phyloP scores from a whole-genome alignment of 2,888 invertebrate species.

The Proisotoma minuta region DNA sequence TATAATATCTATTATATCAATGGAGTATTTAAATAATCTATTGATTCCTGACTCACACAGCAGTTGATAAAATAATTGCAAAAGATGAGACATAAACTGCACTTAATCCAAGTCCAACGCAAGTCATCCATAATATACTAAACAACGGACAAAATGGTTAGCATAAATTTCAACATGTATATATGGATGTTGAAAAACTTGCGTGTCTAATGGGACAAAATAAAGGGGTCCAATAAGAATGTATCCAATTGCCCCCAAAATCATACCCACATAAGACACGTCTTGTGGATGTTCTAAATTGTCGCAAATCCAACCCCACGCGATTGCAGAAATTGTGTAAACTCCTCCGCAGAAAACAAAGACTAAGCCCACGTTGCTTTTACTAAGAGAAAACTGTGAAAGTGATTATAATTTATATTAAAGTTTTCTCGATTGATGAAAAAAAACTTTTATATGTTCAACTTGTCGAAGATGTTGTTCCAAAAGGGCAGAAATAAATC shows the following conservation, averaged over 20 bases:
- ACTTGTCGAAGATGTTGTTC: conserved; percentile 50
- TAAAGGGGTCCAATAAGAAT: conserved; percentile 74
- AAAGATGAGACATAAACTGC: conserved; percentile 81
- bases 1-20: too few relatives aligned
- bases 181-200: conserved; percentile 43
- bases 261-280: conserved; percentile 63
- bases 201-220: conserved; percentile 63
- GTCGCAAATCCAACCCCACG: conserved; percentile 79
- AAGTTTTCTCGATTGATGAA: background rate
- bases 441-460: conserved; percentile 47
- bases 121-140: conserved; percentile 63
- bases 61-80: conserved; percentile 72
- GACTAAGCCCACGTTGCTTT: conserved; percentile 69
- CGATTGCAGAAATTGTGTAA: conserved; percentile 74
- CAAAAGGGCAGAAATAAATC: conserved; percentile 55
- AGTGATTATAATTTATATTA: conserved; percentile 66
- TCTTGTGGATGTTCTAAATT: conserved; percentile 63
- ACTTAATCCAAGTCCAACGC: conserved; percentile 73
- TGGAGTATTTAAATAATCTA: too few relatives aligned
- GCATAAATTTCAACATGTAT: background rate
- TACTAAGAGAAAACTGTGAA: conserved; percentile 66
- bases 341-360: conserved; percentile 78
- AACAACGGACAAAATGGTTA: conserved; percentile 38
- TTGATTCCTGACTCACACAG: too few relatives aligned
- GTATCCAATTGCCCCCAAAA: conserved; percentile 64